phyloP scores from a whole-genome alignment of 92 coral and sea anemone genomes.

The Diadumene lineata region DNA sequence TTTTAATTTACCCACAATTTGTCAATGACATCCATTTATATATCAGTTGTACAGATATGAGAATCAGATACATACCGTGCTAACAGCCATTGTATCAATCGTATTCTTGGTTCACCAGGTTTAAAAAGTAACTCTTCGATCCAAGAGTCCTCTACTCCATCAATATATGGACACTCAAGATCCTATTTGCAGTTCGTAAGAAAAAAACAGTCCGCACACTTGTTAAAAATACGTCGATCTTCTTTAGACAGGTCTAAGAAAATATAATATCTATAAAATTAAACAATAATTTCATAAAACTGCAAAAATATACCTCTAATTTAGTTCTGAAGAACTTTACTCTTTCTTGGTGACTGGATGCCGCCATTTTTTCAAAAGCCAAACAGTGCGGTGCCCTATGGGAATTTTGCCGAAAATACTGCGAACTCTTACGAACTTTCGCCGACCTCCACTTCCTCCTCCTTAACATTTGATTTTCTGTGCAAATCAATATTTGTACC shows the following conservation, averaged over 20 bases:
- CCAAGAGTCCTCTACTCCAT: conserved; percentile 98
- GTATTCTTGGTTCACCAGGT: conserved; percentile 93
- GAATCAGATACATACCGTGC: conserved; percentile 85
- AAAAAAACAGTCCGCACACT: not conserved
- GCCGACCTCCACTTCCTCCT: too few relatives aligned
- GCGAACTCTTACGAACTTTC: too few relatives aligned
- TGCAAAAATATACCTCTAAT: conserved; percentile 49
- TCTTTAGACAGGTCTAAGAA: not conserved
- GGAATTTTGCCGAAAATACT: not conserved
- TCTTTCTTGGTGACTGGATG: conserved; percentile 38
- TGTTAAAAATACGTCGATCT: not conserved
- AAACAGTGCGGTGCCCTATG: conserved; percentile 25
- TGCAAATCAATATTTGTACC: too few relatives aligned
- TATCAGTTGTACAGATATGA: too few relatives aligned
- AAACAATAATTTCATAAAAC: not conserved
- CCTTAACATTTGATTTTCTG: too few relatives aligned
- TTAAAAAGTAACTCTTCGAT: conserved; percentile 87
- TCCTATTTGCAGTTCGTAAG: conserved; percentile 47
- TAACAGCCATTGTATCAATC: conserved; percentile 91
- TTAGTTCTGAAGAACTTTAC: conserved; percentile 52
- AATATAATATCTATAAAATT: not conserved
- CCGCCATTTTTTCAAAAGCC: conserved; percentile 90
- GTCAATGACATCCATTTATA: too few relatives aligned
- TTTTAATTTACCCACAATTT: too few relatives aligned
- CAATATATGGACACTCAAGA: conserved; percentile 92